Evolutionary conservation across 2,113 vertebrate genomes (phyloP), one percentile per base, ranked within the genome.

Genomic region (Nyctereutes procyonoides): DNA sequence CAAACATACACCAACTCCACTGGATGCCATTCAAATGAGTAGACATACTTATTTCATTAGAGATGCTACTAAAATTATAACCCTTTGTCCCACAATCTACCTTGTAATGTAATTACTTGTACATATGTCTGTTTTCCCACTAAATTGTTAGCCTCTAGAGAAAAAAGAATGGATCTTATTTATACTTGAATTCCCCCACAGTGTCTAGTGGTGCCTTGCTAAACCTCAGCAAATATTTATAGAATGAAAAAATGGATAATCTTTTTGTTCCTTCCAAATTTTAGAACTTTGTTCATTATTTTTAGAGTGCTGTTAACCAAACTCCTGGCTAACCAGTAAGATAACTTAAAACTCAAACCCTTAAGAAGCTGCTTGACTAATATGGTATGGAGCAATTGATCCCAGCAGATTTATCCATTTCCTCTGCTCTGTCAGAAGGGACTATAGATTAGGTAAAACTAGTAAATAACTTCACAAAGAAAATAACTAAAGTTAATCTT

Each of bases 171-270:
- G 63, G 53, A 24, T 93, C 43, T 96, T 95, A 88, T 92, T 97
- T 98, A 86, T 90, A 63, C 92, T 89, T 88, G 43, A 96, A 97
- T 97, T 95, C 53, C 32, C 32, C 55, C 62, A 65, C 16, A 93
- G 74, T 84, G 16, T 24, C 90, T 84, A 90, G 17, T 73, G 51
- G 32, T 93, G 69, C 80, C 74, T 77, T 88, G 53, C 56, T 94
- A 97, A 97, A 89, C 48, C 90, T 96, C 80, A 92, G 35, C 80
- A 95, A 98, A 96, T 83, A 90, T 96, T 97, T 97, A 90, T 87
- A 96, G 91, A 95, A 60, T 83, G 28, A 92, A 69, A 93, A 97
- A 91, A 65, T 20, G n/a, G 55, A 91, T 82, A 9, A 81, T 95
- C 24, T 94, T 48, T 22, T 96, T 63, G 35, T 24, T 93, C 12